A percentile compares a stretch with the other conserved stretches of the same genome.
Evolutionary conservation across 2,888 invertebrate species (phyloP).

Genomic region (Caenorhabditis drosophilae): DNA sequence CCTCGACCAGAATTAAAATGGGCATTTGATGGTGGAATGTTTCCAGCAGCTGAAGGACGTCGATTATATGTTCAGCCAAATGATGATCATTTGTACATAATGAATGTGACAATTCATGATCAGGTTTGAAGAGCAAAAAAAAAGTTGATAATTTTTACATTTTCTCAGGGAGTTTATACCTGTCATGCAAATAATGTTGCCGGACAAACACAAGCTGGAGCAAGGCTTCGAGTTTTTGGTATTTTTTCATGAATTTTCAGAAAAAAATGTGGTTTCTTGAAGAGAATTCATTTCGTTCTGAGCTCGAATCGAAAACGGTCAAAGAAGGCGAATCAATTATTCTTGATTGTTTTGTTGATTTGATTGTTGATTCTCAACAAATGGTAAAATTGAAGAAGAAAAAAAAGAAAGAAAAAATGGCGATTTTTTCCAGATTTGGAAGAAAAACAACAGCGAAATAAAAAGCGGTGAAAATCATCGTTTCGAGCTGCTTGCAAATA

Average conservation of each 20-base stretch:
- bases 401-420: neutral
- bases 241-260: neutral
- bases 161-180: conserved; percentile 50
- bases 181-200: conserved; percentile 47
- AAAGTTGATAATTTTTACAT: too few species aligned
- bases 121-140: too few species aligned
- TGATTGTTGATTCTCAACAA: conserved; percentile 19
- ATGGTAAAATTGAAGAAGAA: conserved; percentile 9
- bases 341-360: conserved; percentile 42
- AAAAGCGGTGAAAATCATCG: too few species aligned
- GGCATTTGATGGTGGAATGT: conserved; percentile 46
- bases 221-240: conserved; percentile 42
- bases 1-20: conserved; percentile 47
- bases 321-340: conserved; percentile 19
- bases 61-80: conserved; percentile 45
- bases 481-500: conserved; percentile 4
- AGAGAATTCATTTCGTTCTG: conserved; percentile 23
- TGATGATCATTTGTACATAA: conserved; percentile 50
- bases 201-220: conserved; percentile 39
- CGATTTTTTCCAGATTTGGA: conserved; percentile 5
- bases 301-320: conserved; percentile 9
- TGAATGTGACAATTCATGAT: conserved; percentile 42
- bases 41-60: conserved; percentile 48
- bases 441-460: too few species aligned
- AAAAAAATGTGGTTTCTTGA: neutral